phyloP scores from a whole-genome alignment of 2,797 vertebrate genomes.

The Sebastolobus alascanus region DNA sequence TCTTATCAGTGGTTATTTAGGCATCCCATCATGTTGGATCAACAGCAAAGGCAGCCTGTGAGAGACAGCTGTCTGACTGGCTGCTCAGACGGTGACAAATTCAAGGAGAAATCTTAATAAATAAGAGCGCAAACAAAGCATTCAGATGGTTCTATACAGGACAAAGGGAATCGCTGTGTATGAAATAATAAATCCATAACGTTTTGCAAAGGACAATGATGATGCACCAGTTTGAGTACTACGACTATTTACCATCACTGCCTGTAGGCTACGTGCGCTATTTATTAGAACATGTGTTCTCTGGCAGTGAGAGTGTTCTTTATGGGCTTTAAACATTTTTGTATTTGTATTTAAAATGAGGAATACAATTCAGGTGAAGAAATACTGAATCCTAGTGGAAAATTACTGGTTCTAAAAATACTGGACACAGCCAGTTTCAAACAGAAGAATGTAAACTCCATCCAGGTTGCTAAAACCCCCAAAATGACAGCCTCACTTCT shows the following conservation, averaged over 20 bases:
- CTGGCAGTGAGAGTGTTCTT: background rate
- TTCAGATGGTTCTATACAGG: background rate
- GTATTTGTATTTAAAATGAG: background rate
- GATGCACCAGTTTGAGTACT: background rate
- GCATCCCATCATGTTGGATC: conserved; percentile 34
- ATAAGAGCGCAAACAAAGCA: background rate
- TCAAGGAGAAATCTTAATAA: background rate
- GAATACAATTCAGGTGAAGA: too few relatives aligned
- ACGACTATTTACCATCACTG: background rate
- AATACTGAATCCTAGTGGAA: background rate
- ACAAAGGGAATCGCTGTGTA: background rate
- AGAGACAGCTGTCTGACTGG: conserved; percentile 28
- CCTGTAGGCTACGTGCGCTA: background rate
- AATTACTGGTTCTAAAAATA: background rate
- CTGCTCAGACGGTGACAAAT: background rate
- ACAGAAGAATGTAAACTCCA: background rate
- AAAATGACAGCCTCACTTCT: background rate
- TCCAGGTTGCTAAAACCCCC: background rate
- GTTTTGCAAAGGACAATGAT: background rate
- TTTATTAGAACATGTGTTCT: background rate
- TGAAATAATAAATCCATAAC: background rate
- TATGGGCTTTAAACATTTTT: background rate
- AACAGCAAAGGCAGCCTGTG: conserved; percentile 15
- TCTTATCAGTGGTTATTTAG: conserved; percentile 40
- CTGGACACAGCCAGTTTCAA: background rate